These are phyloP conservation scores for Bursaphelenchus mucronatus DNA, from an alignment of 1,140 invertebrate genomes.

Conservation along the genomic window DNA sequence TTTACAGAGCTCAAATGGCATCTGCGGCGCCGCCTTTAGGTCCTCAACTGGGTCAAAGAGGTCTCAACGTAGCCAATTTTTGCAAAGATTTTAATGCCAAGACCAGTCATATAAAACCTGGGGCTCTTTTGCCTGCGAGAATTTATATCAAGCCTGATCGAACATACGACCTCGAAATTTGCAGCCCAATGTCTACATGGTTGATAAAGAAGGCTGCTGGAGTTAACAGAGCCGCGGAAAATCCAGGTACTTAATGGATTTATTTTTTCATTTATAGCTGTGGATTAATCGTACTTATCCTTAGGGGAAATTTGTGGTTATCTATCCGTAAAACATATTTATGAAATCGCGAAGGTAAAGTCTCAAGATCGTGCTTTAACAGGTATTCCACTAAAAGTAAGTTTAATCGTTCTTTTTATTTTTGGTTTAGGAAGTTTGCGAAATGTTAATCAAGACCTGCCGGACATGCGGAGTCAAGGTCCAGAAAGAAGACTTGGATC, in stretches of 20 bases:
- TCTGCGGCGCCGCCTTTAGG: constrained; percentile 58
- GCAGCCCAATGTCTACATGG: constrained; percentile 78
- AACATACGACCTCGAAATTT: constrained; percentile 76
- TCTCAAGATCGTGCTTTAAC: constrained; percentile 74
- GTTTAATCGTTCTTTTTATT: constrained; percentile 73
- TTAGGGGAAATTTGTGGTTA: constrained; percentile 75
- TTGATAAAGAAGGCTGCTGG: constrained; percentile 92
- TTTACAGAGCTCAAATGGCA: constrained; percentile 59
- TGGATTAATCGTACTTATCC: constrained; percentile 12
- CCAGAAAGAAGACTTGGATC: constrained; percentile 72
- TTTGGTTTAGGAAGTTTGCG: constrained; percentile 46
- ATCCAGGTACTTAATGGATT: constrained; percentile 65
- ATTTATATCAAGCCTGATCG: constrained; percentile 69
- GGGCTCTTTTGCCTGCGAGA: constrained; percentile 48
- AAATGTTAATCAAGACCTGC: constrained; percentile 37
- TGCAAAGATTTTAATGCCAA: constrained; percentile 96
- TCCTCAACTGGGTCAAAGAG: constrained; percentile 67
- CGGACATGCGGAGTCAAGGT: constrained; percentile 63
- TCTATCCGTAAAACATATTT: constrained; percentile 89
- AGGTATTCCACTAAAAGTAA: constrained; percentile 69
- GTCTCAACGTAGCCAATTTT: constrained; percentile 89
- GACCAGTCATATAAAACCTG: constrained; percentile 85
- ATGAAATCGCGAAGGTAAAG: constrained; percentile 96
- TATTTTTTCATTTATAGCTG: constrained; percentile 19
- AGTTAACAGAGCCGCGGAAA: constrained; percentile 75